Evolutionary conservation across 2,888 invertebrate species (phyloP).

Genomic region (Limnephilus auricula): DNA sequence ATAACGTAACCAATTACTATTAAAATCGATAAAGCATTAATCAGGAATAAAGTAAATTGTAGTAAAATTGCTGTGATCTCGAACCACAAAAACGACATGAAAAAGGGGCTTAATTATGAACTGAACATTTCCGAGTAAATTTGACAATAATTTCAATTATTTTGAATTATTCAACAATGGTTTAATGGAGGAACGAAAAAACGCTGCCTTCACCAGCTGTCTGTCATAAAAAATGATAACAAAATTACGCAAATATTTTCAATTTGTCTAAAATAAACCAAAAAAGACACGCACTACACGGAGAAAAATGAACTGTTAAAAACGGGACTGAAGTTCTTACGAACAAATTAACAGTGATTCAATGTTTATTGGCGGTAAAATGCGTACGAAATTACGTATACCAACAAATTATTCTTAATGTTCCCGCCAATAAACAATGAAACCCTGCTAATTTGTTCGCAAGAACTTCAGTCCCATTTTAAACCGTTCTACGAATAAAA

Average conservation of each 20-base stretch:
- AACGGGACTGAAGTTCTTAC: too few relatives aligned
- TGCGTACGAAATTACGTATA: too few relatives aligned
- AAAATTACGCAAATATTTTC: neutral
- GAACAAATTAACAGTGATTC: too few relatives aligned
- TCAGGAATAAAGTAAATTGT: too few relatives aligned
- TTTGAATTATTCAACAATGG: slow-evolving; percentile 5
- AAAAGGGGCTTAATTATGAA: neutral
- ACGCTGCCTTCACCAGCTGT: neutral
- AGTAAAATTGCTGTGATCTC: too few relatives aligned
- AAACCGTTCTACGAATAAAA: too few relatives aligned
- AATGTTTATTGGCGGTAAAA: too few relatives aligned
- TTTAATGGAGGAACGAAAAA: neutral
- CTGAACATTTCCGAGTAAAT: neutral
- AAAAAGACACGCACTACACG: neutral
- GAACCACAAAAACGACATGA: neutral
- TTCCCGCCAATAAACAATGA: too few relatives aligned
- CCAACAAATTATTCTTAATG: too few relatives aligned
- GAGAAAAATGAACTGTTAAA: too few relatives aligned
- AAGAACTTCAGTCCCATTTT: too few relatives aligned
- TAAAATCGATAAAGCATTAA: neutral
- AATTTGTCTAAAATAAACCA: neutral
- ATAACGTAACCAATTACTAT: neutral
- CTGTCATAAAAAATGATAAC: neutral
- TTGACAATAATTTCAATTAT: neutral
- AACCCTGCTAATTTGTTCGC: too few relatives aligned